Conservation (phyloP, 1,140 invertebrate species). For the Eriosoma lanigerum region DNA sequence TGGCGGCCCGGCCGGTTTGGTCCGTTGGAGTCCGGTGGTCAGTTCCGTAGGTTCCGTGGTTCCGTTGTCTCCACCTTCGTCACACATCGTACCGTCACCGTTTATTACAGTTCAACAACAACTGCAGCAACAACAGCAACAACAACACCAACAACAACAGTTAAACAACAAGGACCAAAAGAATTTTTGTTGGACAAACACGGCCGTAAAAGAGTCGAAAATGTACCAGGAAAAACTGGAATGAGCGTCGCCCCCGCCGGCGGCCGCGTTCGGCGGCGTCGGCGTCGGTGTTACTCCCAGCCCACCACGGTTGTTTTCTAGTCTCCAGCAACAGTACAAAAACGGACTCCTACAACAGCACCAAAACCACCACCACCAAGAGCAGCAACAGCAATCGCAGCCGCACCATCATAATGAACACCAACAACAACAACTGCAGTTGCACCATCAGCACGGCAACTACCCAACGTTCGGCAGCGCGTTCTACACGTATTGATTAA, state of each 20-base stretch:
- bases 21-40: constrained; percentile 38
- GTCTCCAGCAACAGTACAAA: constrained; percentile 23
- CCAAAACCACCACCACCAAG: neutral
- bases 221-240: constrained; percentile 46
- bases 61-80: constrained; percentile 24
- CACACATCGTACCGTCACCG: constrained; percentile 9
- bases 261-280: neutral
- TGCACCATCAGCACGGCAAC: neutral
- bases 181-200: constrained; percentile 20
- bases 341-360: constrained; percentile 2
- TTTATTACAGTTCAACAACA: constrained; percentile 21
- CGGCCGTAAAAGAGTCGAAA: constrained; percentile 36
- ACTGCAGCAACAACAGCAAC: constrained; percentile 1
- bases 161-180: constrained; percentile 6
- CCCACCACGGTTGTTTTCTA: constrained; percentile 23
- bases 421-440: neutral
- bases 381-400: neutral
- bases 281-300: constrained; percentile 1
- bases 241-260: constrained; percentile 37
- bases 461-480: constrained; percentile 25
- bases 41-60: constrained; percentile 58
- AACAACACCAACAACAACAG: neutral
- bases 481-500: constrained; percentile 7
- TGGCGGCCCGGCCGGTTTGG: constrained; percentile 59
- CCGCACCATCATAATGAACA: neutral